Evolutionary conservation across 2,888 invertebrate species (phyloP), one percentile per base, ranked within the genome.

Genomic region (Trachelus stipa): DNA sequence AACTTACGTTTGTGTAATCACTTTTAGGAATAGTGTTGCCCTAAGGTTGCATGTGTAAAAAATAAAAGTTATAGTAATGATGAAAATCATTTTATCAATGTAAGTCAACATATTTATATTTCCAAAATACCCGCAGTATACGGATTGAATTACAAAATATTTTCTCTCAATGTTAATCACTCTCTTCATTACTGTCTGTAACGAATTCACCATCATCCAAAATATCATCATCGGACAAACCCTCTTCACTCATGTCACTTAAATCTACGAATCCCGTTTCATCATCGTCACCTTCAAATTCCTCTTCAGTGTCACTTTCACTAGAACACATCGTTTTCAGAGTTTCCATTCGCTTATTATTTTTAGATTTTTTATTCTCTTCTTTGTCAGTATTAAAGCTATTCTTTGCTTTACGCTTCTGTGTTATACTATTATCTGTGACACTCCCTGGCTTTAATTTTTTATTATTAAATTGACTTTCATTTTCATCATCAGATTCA

Each of bases 151-250:
- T 71, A 71, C 71, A 71, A 15, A 34, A 33, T 71, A 71, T 71
- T 31, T 31, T 34, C 12, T 11, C 15, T 71, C 0, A 31, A 71
- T 71, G 23, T 84, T 73, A 84, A 76, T 83, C 81, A 33, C 79
- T 81, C 3, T 79, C 77, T 31, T 84, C 81, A 33, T 85, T 79
- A 35, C 79, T 82, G 56, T 85, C 84, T 0, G 85, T 81, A 23
- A 81, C 80, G 56, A 84, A 82, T 80, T 84, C 82, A 33, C 82
- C 83, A 68, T 85, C 79, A 69, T 84, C 84, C 6, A 84, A 74
- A 31, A 83, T 68, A 78, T 85, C 85, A 69, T 85, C 85, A 0
- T 85, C 85, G 0, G 85, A 85, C 9, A 85, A 75, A 79, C 84
- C 84, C 56, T 83, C 83, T 11, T 85, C 83, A 69, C 81, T 82